Percentiles rank a stretch among this genome's conserved stretches.
Evolutionary conservation across 1,140 invertebrate species (phyloP).

Genomic region (Amyelois transitella): DNA sequence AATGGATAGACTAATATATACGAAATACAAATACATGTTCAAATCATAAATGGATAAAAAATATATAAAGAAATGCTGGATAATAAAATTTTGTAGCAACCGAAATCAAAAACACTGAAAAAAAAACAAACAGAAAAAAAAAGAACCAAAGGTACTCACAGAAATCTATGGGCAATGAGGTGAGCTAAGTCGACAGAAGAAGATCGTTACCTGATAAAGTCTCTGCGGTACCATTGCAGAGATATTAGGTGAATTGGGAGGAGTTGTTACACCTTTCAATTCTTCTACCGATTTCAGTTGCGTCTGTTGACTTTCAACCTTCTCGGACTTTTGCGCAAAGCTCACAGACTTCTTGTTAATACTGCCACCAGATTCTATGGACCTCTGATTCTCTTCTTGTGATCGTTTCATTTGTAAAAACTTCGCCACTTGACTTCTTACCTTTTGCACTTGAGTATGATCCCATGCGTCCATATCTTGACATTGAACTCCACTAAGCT

Average conservation of each 20-base stretch:
- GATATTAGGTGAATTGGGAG: constrained; percentile 83
- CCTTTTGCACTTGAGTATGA: constrained; percentile 79
- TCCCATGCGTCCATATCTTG: constrained; percentile 79
- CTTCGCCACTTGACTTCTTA: constrained; percentile 81
- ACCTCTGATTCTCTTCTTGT: constrained; percentile 79
- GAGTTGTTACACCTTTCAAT: constrained; percentile 73
- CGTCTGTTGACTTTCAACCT: constrained; percentile 37
- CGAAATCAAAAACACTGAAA: constrained; percentile 26
- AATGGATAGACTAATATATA: not conserved
- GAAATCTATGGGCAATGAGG: constrained; percentile 52
- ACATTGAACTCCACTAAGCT: constrained; percentile 81
- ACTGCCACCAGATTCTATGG: constrained; percentile 81
- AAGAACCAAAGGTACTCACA: constrained; percentile 65
- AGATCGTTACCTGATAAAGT: constrained; percentile 70
- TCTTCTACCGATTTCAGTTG: constrained; percentile 59
- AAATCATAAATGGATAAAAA: constrained; percentile 9
- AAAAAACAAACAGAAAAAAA: constrained; percentile 21
- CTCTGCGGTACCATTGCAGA: constrained; percentile 75
- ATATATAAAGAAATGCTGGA: constrained; percentile 9
- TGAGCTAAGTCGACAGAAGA: constrained; percentile 28
- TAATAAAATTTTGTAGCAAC: constrained; percentile 16
- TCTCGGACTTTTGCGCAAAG: constrained; percentile 68
- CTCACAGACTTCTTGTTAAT: constrained; percentile 77
- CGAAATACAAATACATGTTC: not conserved
- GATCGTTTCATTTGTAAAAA: constrained; percentile 79